Conservation (phyloP, 2,888 invertebrate genomes). For the Crepidodera aurea region DNA sequence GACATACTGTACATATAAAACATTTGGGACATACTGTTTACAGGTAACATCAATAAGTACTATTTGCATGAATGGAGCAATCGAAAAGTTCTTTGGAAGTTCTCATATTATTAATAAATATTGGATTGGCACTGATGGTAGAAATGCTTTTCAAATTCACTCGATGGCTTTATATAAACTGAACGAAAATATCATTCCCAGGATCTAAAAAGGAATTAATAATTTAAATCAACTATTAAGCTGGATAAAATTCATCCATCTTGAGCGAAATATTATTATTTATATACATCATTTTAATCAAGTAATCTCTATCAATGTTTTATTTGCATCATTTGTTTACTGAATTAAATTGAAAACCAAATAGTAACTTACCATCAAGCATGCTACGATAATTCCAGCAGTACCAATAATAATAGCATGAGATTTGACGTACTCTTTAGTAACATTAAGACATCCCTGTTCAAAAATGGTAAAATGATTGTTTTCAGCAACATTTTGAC, state of each 20-base stretch:
- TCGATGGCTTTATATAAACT: constrained; percentile 83
- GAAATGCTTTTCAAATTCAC: constrained; percentile 30
- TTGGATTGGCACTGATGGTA: not conserved
- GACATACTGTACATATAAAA: too few relatives aligned
- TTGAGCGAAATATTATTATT: too few relatives aligned
- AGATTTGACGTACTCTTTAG: constrained; percentile 74
- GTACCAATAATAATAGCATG: constrained; percentile 84
- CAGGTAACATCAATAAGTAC: not conserved
- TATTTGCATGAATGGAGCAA: not conserved
- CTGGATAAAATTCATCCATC: too few relatives aligned
- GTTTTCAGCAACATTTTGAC: constrained; percentile 61
- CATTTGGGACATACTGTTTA: not conserved
- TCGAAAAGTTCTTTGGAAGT: not conserved
- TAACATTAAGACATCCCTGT: constrained; percentile 78
- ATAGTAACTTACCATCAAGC: constrained; percentile 83
- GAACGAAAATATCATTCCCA: constrained; percentile 86
- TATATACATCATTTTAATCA: too few relatives aligned
- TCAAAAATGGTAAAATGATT: constrained; percentile 72
- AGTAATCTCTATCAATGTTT: too few relatives aligned
- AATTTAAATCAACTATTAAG: too few relatives aligned
- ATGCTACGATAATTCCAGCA: constrained; percentile 83
- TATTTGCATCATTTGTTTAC: too few relatives aligned
- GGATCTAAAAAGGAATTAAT: constrained; percentile 70
- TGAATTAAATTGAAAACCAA: too few relatives aligned
- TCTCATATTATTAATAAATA: too few relatives aligned